Evolutionary conservation across 2,888 invertebrate species (phyloP).

Genomic region (Chelonus formosanus): DNA sequence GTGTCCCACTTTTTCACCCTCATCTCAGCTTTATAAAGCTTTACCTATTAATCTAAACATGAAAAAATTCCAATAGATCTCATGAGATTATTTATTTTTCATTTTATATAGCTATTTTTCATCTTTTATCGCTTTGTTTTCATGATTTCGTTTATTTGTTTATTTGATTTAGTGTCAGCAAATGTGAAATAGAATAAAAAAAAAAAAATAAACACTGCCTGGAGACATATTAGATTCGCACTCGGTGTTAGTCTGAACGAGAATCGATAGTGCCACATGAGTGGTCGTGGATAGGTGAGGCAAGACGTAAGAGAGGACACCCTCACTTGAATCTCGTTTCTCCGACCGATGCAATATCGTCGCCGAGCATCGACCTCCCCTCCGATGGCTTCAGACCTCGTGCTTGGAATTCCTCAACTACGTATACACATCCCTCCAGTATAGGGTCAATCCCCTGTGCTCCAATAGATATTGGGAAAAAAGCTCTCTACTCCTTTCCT

Average conservation of each 20-base stretch:
- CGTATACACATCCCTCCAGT: conserved; percentile 18
- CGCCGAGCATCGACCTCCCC: background rate
- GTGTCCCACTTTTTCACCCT: conserved; percentile 1
- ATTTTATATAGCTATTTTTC: too few relatives aligned
- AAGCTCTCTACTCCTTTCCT: background rate
- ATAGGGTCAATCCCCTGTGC: conserved; percentile 12
- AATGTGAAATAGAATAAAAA: background rate
- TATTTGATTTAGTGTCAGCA: background rate
- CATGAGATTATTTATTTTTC: too few relatives aligned
- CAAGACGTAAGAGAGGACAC: conserved; percentile 4
- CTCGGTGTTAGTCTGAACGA: conserved; percentile 12
- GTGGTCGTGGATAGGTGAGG: conserved; percentile 7
- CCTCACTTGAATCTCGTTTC: background rate
- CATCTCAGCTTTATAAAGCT: too few relatives aligned
- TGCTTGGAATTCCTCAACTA: conserved; percentile 24
- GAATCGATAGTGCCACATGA: conserved; percentile 25
- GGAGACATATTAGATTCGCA: conserved; percentile 21
- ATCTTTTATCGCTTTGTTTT: too few relatives aligned
- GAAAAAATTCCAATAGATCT: too few relatives aligned
- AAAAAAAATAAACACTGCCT: conserved; percentile 15
- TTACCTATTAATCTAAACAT: too few relatives aligned
- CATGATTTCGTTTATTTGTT: background rate
- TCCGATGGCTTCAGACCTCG: conserved; percentile 4
- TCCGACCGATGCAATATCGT: conserved; percentile 22
- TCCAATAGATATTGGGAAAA: conserved; percentile 12